These are phyloP conservation scores for Myotis davidii DNA, from an alignment of 2,113 vertebrate species.

Conservation along the genomic window DNA sequence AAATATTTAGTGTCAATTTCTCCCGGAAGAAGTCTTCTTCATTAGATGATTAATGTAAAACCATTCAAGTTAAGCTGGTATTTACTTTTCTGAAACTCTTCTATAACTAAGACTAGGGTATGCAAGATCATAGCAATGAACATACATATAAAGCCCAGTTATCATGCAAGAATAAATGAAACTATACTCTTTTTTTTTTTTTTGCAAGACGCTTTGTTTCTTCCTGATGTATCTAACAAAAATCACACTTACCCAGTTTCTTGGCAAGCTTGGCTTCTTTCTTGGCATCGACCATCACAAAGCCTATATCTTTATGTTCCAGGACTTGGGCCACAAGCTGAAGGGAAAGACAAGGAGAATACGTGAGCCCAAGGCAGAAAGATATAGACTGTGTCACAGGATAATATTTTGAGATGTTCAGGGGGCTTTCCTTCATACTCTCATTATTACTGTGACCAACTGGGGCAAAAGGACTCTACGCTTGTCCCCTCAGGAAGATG, in stretches of 20 bases:
- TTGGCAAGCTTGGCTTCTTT: constrained; percentile 96
- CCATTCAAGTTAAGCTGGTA: neutral
- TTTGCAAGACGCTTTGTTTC: neutral
- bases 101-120: neutral
- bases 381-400: neutral
- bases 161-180: neutral
- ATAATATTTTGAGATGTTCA: neutral
- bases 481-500: neutral
- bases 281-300: constrained; percentile 94
- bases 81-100: constrained; percentile 30
- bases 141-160: neutral
- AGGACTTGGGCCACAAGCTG: constrained; percentile 95
- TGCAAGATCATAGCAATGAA: neutral
- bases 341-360: constrained; percentile 46
- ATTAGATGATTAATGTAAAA: neutral
- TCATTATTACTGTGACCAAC: neutral
- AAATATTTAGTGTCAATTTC: neutral
- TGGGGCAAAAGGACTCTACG: neutral
- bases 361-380: neutral
- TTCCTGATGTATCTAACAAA: neutral
- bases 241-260: constrained; percentile 90
- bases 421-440: neutral
- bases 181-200: neutral
- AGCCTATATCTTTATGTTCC: constrained; percentile 93
- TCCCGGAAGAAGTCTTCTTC: neutral